Conservation (phyloP, 2,797 vertebrate species). For the Erethizon dorsatum region DNA sequence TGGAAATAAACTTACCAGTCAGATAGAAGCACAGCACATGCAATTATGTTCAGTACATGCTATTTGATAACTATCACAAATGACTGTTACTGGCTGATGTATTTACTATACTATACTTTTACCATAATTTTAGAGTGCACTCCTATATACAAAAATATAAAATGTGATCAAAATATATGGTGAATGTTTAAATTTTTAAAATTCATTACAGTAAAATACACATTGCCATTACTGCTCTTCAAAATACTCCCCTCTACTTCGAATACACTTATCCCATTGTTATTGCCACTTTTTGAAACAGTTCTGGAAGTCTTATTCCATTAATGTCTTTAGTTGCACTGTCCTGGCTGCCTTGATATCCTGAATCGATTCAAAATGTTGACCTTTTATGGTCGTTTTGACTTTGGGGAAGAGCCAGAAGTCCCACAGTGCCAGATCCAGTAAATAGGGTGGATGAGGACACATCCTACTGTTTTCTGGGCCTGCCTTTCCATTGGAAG, state of each 20-base stretch:
- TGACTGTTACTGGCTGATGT: neutral
- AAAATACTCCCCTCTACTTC: neutral
- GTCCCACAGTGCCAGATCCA: neutral
- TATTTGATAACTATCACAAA: neutral
- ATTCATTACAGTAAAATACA: neutral
- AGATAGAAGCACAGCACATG: neutral
- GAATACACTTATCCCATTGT: neutral
- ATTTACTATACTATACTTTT: neutral
- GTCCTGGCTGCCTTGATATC: neutral
- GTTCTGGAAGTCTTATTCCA: neutral
- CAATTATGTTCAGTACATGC: neutral
- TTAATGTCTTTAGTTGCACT: neutral
- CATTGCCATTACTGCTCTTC: neutral
- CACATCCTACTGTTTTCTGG: neutral
- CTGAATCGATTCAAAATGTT: neutral
- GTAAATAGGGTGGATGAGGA: neutral
- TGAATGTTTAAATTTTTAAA: neutral
- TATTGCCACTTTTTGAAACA: neutral
- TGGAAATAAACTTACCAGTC: neutral
- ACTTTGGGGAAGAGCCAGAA: neutral
- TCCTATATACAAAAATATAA: neutral
- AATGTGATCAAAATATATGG: neutral
- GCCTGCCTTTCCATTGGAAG: neutral
- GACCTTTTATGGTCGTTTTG: neutral
- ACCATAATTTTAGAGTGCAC: neutral